Evolutionary conservation across 2,113 vertebrate species (phyloP).

Genomic region (Zosterops pallidus): DNA sequence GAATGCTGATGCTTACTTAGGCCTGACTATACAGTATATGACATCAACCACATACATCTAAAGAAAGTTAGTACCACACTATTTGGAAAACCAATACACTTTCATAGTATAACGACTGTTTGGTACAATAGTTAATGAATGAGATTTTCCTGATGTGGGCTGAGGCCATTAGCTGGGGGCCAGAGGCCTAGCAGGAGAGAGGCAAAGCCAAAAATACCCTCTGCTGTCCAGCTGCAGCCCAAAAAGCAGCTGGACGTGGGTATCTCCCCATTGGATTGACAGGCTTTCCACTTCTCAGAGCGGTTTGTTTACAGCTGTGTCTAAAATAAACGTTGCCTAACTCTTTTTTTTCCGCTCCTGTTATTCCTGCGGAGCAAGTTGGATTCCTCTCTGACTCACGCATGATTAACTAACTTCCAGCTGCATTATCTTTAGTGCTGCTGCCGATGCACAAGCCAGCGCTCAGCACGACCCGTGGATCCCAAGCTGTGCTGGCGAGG

Average conservation of each 20-base stretch:
- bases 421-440: constrained; percentile 40
- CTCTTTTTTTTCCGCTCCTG: background rate
- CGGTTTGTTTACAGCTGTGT: constrained; percentile 2
- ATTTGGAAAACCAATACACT: background rate
- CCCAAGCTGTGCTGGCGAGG: constrained; percentile 17
- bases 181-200: background rate
- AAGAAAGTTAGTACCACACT: background rate
- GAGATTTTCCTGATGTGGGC: background rate
- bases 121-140: background rate
- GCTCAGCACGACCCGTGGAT: background rate
- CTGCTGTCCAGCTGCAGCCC: background rate
- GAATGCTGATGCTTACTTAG: background rate
- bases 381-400: constrained; percentile 56
- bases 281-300: background rate
- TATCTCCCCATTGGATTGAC: background rate
- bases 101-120: background rate
- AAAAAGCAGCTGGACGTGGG: background rate
- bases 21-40: too few species aligned
- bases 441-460: constrained; percentile 27
- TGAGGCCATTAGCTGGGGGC: background rate
- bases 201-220: background rate
- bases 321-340: constrained; percentile 38
- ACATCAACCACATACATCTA: background rate
- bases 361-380: constrained; percentile 45
- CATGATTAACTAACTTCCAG: constrained; percentile 57